Base-by-base conservation (phyloP, 2,797 vertebrate species). In the Pangasius djambal region DNA sequence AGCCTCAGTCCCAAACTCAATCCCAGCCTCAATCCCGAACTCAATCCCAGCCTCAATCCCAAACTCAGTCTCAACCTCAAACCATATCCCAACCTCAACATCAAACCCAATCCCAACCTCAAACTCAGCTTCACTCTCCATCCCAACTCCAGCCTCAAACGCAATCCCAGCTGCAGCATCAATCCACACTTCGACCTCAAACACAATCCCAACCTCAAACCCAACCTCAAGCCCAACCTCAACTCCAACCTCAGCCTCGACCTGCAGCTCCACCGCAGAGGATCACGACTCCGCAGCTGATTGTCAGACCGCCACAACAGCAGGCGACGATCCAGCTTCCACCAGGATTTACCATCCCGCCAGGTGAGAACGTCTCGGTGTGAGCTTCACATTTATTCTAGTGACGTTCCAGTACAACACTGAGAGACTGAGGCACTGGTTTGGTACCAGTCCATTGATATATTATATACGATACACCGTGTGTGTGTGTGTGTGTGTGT, bases 311-410 rank as follows among this genome's bases (percentile, higher is more conserved):
- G 5, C 96, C 96, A 78, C 96, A 96, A 74, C 97, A 96, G 88
- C 97, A 97, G 94, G 96, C 97, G 10, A 97, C 97, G 87, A 97
- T 97, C 89, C 97, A 97, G 93, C 96, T 97, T 90, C 97, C 97
- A 61, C 96, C 97, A 37, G 97, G 97, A 85, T 98, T 98, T 93
- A 97, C 97, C 90, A 97, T 97, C 93, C 97, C 97, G 44, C 95
- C 94, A 91, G 97, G 97, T 98, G 97, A 97, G 96, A 63, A 57
- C 6, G 28, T 52, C n/a, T 31, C 37, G 40, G 2, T 10, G 18
- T 25, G 12, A 83, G 4, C 57, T 83, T 61, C 40, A 22, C 15
- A 5, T 44, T 44, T 83, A 44, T 63, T 65, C 3, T 34, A 18
- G 50, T 34, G 50, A 31, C 9, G 16, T 57, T 55, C 16, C 52